Base-by-base conservation (phyloP, 1,140 invertebrate genomes). In the Limonius californicus region DNA sequence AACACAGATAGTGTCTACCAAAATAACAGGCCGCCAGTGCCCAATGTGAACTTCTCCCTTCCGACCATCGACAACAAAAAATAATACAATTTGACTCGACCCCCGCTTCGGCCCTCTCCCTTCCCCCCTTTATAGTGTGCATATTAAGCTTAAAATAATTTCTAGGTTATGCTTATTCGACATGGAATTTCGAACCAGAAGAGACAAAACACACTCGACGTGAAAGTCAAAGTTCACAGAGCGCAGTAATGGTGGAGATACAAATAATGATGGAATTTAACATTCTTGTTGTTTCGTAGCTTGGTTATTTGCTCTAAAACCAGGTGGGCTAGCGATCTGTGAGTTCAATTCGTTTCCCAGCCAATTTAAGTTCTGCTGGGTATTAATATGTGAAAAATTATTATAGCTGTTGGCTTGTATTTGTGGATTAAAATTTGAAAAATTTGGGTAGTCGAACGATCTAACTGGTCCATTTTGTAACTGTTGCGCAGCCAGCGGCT, bases 271-370 rank as follows among this genome's bases (percentile, higher is more conserved):
- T 50, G 45, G 14, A 50, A 19, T 50, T 50, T 70, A 76, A 66
- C 75, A 76, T 63, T 76, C 75, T 54, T 77, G 75, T 60, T 75
- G 74, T 63, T 75, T 77, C 32, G 72, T 68, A 15, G 69, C 67
- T 66, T 73, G 72, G 54, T 56, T 66, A 32, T 66, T 65, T 55
- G 68, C 69, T 66, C 75, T 69, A 62, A 77, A 77, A 18, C 75
- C 75, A 0, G 75, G 75, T 59, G 75, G 75, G 53, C 71, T 75
- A 18, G 75, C 72, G 59, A 77, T 76, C 62, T 75, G 73, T 61
- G 70, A 61, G 61, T 70, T 70, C 59, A 73, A 57, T 39, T 75
- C 74, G 54, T 60, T 69, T 20, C 67, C 74, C 72, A 70, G 62
- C 75, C 57, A 72, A 57, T 45, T 67, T 70, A 54, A 63, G 56